Evolutionary conservation across 2,797 vertebrate genomes (phyloP), one percentile per base, ranked within the genome.

Genomic region (Pantherophis alleghaniensis): DNA sequence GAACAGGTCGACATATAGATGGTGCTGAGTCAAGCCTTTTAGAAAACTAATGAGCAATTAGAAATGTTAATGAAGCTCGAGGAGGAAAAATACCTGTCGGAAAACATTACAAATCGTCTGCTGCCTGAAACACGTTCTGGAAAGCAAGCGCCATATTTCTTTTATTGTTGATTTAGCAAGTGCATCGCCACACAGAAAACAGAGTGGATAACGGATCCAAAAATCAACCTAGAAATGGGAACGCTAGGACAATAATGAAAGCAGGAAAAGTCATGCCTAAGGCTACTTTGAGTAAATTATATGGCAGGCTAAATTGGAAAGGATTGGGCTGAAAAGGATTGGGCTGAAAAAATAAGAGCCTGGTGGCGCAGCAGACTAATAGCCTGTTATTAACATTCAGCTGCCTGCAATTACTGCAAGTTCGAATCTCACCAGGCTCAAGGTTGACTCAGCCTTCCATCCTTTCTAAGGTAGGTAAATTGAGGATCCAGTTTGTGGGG

Each of bases 21-120:
- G 60, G 0, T 18, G 94, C 94, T 79, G 96, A 96, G 95, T 96
- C 94, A 94, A 96, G 88, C 51, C 92, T 95, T 92, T 94, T 91
- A 28, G 91, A 92, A 37, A 94, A 95, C 92, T 57, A 96, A 95
- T 92, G 90, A 90, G 24, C 57, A 26, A 91, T 94, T 87, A 95
- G 94, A 94, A 95, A 95, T 92, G 95, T 86, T 93, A 96, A 96
- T 66, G 91, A 92, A 42, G 94, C 91, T 87, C 74, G 87, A 11
- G 91, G 94, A 95, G 16, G 91, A 32, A 63, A 94, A 69, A 92
- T 94, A 88, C 95, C 91, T 86, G 6, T 90, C 57, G 26, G 66
- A 61, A 92, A 9, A 79, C 63, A 51, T 74, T 87, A 42, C 32
- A 94, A 87, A 60, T 93, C 56, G 88, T 91, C 69, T 91, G 42